Percentiles rank a stretch among this genome's conserved stretches.
phyloP scores from a whole-genome alignment of 2,797 vertebrate genomes.

The Ctenopoma kingsleyae region DNA sequence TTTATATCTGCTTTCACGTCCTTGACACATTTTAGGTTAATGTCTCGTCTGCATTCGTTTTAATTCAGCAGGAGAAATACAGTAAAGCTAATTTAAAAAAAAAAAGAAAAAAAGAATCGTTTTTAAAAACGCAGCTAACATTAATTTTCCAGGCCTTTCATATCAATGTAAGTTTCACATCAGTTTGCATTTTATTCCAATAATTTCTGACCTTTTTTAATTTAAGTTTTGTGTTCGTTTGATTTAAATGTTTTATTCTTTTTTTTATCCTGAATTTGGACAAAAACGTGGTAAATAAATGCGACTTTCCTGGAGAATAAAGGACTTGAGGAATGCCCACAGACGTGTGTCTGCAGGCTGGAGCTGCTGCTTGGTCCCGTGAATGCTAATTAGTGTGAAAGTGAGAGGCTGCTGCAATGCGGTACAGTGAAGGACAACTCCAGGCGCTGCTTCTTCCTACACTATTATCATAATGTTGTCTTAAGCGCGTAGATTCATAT shows the following conservation, averaged over 20 bases:
- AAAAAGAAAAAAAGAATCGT: not conserved
- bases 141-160: constrained; percentile 1
- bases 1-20: too few relatives aligned
- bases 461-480: not conserved
- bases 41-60: not conserved
- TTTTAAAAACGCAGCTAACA: not conserved
- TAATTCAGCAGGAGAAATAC: not conserved
- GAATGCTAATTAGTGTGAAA: constrained; percentile 83
- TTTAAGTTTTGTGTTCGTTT: not conserved
- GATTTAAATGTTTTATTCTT: not conserved
- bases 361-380: constrained; percentile 52
- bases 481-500: not conserved
- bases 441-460: not conserved
- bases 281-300: not conserved
- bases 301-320: constrained; percentile 12
- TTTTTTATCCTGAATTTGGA: not conserved
- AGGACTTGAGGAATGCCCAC: constrained; percentile 66
- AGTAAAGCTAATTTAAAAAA: not conserved
- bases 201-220: accelerated
- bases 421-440: constrained; percentile 68
- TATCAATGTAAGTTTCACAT: not conserved
- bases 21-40: not conserved
- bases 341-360: constrained; percentile 47
- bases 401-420: constrained; percentile 84
- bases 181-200: constrained; percentile 9